Evolutionary conservation across 2,113 vertebrate genomes (phyloP).

Genomic region (Gymnarchus niloticus): DNA sequence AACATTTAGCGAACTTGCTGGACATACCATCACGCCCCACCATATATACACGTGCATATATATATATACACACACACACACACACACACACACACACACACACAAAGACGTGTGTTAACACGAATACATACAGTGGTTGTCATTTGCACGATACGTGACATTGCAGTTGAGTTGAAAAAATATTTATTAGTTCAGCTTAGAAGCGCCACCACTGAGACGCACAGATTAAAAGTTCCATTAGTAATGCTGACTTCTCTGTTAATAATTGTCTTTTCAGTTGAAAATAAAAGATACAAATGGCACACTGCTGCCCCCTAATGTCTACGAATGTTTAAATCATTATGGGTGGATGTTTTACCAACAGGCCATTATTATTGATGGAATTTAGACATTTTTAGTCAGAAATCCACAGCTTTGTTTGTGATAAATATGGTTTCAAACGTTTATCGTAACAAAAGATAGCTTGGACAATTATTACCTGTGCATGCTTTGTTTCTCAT

Average conservation of each 20-base stretch:
- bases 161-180: not conserved
- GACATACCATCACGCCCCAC: no score
- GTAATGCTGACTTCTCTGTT: not conserved
- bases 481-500: no score
- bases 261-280: not conserved
- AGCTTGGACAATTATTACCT: no score
- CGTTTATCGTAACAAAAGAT: not conserved
- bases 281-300: not conserved
- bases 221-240: not conserved
- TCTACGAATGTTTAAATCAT: not conserved
- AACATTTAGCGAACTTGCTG: not conserved
- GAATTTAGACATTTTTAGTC: no score
- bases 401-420: not conserved
- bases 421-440: not conserved
- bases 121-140: not conserved
- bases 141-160: not conserved
- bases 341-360: not conserved
- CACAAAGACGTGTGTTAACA: not conserved
- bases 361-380: not conserved
- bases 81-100: not conserved
- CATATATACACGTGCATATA: no score
- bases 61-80: not conserved
- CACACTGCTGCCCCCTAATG: slow-evolving; percentile 12
- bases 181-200: no score
- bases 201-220: not conserved